Percentiles rank a stretch among this genome's conserved stretches.
Evolutionary conservation across 2,888 invertebrate species (phyloP).

Genomic region (Monoplex corrugatus): DNA sequence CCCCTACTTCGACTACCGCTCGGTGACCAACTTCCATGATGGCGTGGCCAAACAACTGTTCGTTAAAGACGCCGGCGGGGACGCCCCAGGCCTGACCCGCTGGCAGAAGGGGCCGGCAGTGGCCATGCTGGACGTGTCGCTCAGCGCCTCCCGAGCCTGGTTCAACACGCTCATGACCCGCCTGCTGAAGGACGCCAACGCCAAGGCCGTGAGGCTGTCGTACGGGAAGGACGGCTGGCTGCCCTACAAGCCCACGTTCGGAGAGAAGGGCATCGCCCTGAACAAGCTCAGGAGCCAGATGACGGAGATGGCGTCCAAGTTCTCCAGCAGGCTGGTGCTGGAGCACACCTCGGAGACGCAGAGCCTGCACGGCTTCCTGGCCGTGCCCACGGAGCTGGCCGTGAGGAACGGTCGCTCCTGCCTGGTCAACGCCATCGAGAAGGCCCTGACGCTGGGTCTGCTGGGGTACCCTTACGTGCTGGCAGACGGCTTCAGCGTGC

Average conservation of each 20-base stretch:
- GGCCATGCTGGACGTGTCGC: slow-evolving; percentile 93
- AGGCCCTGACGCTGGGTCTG: slow-evolving; percentile 85
- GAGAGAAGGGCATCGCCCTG: slow-evolving; percentile 55
- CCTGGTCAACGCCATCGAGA: slow-evolving; percentile 91
- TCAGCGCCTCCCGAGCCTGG: slow-evolving; percentile 90
- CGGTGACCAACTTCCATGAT: slow-evolving; percentile 87
- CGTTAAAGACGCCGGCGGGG: slow-evolving; percentile 67
- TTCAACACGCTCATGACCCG: slow-evolving; percentile 71
- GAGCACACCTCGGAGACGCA: slow-evolving; percentile 85
- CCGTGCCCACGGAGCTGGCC: slow-evolving; percentile 91
- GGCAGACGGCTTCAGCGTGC: slow-evolving; percentile 85
- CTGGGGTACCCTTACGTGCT: slow-evolving; percentile 94
- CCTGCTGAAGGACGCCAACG: slow-evolving; percentile 82
- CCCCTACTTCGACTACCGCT: slow-evolving; percentile 68
- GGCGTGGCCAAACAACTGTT: slow-evolving; percentile 85
- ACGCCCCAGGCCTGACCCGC: slow-evolving; percentile 82
- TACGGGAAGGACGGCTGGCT: slow-evolving; percentile 84
- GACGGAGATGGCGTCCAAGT: slow-evolving; percentile 57
- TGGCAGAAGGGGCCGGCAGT: slow-evolving; percentile 88
- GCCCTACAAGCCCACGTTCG: slow-evolving; percentile 71
- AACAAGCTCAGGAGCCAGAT: slow-evolving; percentile 62
- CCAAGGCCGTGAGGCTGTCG: slow-evolving; percentile 94
- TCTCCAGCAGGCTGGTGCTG: slow-evolving; percentile 54
- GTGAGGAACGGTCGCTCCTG: slow-evolving; percentile 90
- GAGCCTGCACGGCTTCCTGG: slow-evolving; percentile 89